Evolutionary conservation across 2,797 vertebrate species (phyloP).

Genomic region (Spondyliosoma cantharus): DNA sequence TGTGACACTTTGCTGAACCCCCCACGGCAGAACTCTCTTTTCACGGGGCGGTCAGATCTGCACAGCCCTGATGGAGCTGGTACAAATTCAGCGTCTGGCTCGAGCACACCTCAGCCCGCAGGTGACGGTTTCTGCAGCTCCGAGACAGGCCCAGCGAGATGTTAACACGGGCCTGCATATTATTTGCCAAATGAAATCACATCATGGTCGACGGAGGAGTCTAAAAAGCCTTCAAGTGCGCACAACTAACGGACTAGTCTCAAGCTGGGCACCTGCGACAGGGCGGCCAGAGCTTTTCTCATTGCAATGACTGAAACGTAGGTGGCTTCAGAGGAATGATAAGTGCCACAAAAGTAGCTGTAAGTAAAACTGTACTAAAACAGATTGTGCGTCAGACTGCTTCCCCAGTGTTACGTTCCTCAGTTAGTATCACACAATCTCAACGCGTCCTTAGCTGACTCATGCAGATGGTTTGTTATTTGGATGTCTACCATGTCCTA

Average conservation of each 20-base stretch:
- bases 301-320: conserved; percentile 1
- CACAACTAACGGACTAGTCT: neutral
- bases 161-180: neutral
- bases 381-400: neutral
- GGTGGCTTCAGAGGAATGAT: neutral
- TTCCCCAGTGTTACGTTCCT: neutral
- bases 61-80: neutral
- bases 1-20: conserved; percentile 15
- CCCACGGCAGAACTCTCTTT: neutral
- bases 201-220: neutral
- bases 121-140: conserved; percentile 10
- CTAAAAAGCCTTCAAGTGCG: conserved; percentile 8
- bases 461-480: conserved; percentile 78
- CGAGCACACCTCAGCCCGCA: conserved; percentile 7
- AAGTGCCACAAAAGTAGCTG: neutral
- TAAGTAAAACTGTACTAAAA: conserved; percentile 2
- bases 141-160: neutral
- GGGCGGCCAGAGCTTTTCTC: neutral
- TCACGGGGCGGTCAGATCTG: conserved; percentile 31
- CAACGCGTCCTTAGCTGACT: conserved; percentile 48
- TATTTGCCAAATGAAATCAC: neutral
- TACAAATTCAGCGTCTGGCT: conserved; percentile 20
- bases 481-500: conserved; percentile 77
- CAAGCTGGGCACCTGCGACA: conserved; percentile 1
- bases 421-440: conserved; percentile 22